Evolutionary conservation across 2,797 vertebrate genomes (phyloP).

Genomic region (Tapera naevia): DNA sequence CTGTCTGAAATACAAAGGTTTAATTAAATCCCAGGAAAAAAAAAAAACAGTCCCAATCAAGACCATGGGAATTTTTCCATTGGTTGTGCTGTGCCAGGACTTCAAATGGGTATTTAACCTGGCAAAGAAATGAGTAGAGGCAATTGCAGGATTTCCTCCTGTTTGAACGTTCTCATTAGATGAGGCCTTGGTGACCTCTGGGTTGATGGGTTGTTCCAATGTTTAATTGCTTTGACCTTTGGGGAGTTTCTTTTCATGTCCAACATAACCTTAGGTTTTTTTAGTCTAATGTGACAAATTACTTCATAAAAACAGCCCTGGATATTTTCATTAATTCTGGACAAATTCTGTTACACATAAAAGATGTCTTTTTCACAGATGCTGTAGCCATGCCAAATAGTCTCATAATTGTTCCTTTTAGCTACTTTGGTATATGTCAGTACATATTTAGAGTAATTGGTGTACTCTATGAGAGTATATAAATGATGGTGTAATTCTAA

Average conservation of each 20-base stretch:
- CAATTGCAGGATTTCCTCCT: constrained; percentile 54
- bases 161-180: constrained; percentile 68
- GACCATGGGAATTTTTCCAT: constrained; percentile 38
- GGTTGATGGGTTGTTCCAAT: constrained; percentile 62
- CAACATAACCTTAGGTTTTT: constrained; percentile 58
- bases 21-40: neutral
- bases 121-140: constrained; percentile 47
- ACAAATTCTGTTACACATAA: constrained; percentile 62
- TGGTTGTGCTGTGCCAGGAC: constrained; percentile 22
- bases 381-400: constrained; percentile 47
- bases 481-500: neutral
- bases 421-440: constrained; percentile 3
- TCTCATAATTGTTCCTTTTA: constrained; percentile 38
- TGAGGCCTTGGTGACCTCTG: constrained; percentile 46
- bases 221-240: constrained; percentile 70
- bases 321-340: constrained; percentile 68
- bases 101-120: constrained; percentile 67
- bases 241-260: constrained; percentile 69
- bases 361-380: constrained; percentile 58
- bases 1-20: constrained; percentile 6
- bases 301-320: constrained; percentile 62
- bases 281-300: constrained; percentile 68
- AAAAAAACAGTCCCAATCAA: neutral
- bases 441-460: constrained; percentile 29
- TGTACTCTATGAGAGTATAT: neutral